A percentile compares a stretch with the other conserved stretches of the same genome.
Conservation (phyloP, 2,113 vertebrate genomes). For the Mus spicilegus region DNA sequence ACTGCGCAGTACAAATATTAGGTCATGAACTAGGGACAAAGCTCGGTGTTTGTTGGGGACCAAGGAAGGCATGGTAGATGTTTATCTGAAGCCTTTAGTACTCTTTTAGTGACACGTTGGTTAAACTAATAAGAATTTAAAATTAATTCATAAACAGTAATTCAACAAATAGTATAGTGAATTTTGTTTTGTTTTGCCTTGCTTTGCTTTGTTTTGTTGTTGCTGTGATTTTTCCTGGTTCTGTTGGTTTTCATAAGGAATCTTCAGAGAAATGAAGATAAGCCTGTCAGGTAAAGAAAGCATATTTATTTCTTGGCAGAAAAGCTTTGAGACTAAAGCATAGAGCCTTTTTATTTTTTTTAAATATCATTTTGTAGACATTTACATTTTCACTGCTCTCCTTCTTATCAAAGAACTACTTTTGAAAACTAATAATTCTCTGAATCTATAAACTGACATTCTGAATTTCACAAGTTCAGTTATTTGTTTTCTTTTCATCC, state of each 20-base stretch:
- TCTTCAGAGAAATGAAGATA: background rate
- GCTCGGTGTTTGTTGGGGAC: background rate
- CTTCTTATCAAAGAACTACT: background rate
- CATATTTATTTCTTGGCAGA: background rate
- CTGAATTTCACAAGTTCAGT: constrained; percentile 18
- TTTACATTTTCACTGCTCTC: background rate
- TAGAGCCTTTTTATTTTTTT: background rate
- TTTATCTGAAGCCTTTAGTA: background rate
- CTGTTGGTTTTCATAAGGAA: background rate
- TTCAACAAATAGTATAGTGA: background rate
- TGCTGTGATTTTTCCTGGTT: background rate
- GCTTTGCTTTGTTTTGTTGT: background rate
- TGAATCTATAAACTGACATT: constrained; percentile 45
- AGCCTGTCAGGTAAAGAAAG: background rate
- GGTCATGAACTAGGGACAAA: background rate
- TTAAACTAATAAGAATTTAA: background rate
- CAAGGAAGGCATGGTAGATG: background rate
- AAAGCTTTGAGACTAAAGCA: background rate
- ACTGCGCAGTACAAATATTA: background rate
- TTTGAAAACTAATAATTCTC: background rate
- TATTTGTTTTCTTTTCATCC: constrained; percentile 27
- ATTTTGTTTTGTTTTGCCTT: background rate
- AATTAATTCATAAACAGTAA: background rate
- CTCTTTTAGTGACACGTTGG: background rate
- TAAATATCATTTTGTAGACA: background rate